phyloP scores from a whole-genome alignment of 23 tunicate genomes.

The Aplidium turbinatum region DNA sequence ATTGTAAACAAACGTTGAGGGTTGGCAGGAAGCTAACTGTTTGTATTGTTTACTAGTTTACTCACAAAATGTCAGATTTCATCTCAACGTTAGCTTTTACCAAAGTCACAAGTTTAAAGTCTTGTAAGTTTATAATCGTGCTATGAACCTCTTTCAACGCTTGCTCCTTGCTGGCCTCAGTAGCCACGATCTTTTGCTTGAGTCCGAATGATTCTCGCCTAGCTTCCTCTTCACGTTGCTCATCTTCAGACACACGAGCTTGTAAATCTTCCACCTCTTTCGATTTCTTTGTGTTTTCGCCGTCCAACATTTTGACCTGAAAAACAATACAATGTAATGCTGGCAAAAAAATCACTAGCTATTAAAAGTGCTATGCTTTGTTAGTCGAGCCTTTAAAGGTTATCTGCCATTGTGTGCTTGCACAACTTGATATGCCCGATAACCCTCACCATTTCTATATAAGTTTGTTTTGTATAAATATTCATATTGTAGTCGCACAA shows the following conservation, averaged over 20 bases:
- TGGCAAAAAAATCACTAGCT: too few relatives aligned
- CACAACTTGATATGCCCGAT: too few relatives aligned
- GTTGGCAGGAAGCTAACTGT: not conserved
- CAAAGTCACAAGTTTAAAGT: not conserved
- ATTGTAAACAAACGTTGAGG: not conserved
- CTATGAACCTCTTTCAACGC: conserved; percentile 94
- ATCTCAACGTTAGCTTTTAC: not conserved
- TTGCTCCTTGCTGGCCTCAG: conserved; percentile 97
- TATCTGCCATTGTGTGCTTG: too few relatives aligned
- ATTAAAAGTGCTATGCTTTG: too few relatives aligned
- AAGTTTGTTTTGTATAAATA: too few relatives aligned
- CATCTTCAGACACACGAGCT: conserved; percentile 86
- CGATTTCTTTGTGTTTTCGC: conserved; percentile 90
- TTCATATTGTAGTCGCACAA: too few relatives aligned
- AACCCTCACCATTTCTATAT: too few relatives aligned
- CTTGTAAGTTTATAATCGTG: not conserved
- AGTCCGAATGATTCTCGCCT: conserved; percentile 93
- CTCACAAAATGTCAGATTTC: too few relatives aligned
- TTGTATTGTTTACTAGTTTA: too few relatives aligned
- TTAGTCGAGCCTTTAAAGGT: too few relatives aligned
- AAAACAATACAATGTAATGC: too few relatives aligned
- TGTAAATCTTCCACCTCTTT: conserved; percentile 96
- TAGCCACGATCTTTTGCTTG: conserved; percentile 96
- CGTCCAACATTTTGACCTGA: conserved; percentile 96
- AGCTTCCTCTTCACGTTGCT: conserved; percentile 92